A percentile compares a stretch with the other conserved stretches of the same genome.
Evolutionary conservation across 2,113 vertebrate species (phyloP).

Genomic region (Corythornis madagascariensis): DNA sequence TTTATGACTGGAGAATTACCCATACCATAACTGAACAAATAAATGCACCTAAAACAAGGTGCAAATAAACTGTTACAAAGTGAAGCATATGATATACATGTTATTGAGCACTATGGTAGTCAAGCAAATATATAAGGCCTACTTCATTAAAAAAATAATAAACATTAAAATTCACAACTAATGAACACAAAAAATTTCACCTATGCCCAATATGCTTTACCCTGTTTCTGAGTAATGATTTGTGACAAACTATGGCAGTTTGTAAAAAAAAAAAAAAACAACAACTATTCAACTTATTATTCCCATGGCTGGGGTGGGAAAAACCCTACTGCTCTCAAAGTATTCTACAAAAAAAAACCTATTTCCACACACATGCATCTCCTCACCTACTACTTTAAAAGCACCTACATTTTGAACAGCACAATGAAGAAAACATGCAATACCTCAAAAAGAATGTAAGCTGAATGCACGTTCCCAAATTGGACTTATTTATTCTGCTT

Average conservation of each 20-base stretch:
- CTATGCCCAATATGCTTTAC: neutral
- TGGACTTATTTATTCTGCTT: neutral
- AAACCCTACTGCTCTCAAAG: neutral
- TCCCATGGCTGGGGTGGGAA: neutral
- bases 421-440: neutral
- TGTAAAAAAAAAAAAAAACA: neutral
- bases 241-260: neutral
- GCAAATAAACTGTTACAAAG: neutral
- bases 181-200: neutral
- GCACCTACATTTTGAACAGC: neutral
- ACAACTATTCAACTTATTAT: neutral
- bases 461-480: neutral
- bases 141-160: neutral
- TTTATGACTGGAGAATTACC: neutral
- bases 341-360: neutral
- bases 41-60: neutral
- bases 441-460: neutral
- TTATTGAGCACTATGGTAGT: neutral
- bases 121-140: neutral
- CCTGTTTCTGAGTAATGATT: neutral
- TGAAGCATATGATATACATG: neutral
- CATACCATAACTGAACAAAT: neutral
- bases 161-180: neutral
- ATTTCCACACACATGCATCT: neutral
- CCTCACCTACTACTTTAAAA: neutral